phyloP scores from a whole-genome alignment of 2,113 vertebrate species.

The Callaeas wilsoni region DNA sequence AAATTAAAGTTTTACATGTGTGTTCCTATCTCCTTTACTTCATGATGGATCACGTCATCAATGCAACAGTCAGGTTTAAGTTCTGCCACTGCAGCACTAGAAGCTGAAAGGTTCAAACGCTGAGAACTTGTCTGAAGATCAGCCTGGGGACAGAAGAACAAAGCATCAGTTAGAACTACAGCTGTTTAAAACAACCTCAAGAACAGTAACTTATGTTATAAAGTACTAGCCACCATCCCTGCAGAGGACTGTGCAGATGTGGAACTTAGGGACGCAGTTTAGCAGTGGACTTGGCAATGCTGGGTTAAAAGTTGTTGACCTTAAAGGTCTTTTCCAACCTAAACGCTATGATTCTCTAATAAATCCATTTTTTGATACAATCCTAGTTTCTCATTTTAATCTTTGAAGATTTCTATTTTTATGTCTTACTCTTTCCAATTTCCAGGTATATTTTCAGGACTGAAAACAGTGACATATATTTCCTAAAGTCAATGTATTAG shows the following conservation, averaged over 20 bases:
- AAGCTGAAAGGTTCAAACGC: constrained; percentile 94
- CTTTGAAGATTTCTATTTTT: neutral
- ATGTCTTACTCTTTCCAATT: neutral
- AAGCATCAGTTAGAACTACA: neutral
- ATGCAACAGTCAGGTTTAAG: constrained; percentile 95
- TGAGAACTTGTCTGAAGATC: constrained; percentile 99
- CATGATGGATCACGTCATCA: constrained; percentile 97
- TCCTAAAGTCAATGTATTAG: neutral
- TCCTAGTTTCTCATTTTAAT: neutral
- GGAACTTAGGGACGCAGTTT: neutral
- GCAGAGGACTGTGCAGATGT: neutral
- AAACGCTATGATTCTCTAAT: neutral
- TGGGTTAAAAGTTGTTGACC: neutral
- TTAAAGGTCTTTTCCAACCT: neutral
- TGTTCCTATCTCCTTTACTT: constrained; percentile 98
- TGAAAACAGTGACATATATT: neutral
- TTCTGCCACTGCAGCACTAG: constrained; percentile 88
- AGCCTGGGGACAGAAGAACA: constrained; percentile 73
- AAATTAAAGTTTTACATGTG: constrained; percentile 83
- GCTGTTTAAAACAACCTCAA: neutral
- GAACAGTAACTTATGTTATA: neutral
- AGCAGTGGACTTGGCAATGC: neutral
- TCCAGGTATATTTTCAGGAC: neutral
- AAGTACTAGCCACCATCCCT: neutral
- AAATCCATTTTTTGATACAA: neutral